Evolutionary conservation across 2,113 vertebrate genomes (phyloP).

Genomic region (Sapajus apella): DNA sequence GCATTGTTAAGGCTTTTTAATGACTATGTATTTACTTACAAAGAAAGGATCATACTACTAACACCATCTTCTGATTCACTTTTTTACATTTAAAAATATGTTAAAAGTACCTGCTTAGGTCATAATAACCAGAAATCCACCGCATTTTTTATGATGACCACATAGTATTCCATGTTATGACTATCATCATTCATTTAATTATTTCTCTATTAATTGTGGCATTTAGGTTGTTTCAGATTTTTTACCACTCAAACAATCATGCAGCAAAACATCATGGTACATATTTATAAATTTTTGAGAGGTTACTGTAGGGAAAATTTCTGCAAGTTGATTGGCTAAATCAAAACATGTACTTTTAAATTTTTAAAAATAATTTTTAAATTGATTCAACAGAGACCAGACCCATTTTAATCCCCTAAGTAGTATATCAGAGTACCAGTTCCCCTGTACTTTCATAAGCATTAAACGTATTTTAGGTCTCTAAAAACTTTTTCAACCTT

Average conservation of each 20-base stretch:
- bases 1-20: neutral
- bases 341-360: neutral
- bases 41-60: neutral
- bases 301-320: neutral
- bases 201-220: neutral
- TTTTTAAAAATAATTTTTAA: conserved; percentile 57
- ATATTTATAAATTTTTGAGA: neutral
- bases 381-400: neutral
- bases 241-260: neutral
- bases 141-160: neutral
- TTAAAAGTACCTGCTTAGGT: neutral
- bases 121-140: neutral
- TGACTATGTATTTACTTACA: neutral
- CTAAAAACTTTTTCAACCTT: neutral
- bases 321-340: neutral
- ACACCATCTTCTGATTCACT: neutral
- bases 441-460: neutral
- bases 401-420: neutral
- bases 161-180: neutral
- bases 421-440: neutral
- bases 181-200: neutral
- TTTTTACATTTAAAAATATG: neutral
- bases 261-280: neutral
- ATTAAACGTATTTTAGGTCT: neutral
- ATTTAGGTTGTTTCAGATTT: conserved; percentile 8